Evolutionary conservation across 1,140 invertebrate species (phyloP).

Genomic region (Drosophila arawakana): DNA sequence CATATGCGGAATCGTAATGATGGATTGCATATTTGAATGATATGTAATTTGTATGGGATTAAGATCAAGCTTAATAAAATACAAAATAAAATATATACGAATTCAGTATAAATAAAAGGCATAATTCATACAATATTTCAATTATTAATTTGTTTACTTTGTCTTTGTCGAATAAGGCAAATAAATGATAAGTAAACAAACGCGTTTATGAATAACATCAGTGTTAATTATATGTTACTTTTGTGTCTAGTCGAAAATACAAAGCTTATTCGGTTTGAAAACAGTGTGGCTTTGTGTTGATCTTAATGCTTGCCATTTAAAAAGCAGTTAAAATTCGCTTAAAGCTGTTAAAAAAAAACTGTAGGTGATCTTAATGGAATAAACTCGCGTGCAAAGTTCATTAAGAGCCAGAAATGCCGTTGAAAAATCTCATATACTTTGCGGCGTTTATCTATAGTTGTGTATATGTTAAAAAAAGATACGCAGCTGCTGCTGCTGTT

Average conservation of each 20-base stretch:
- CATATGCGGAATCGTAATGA: constrained; percentile 14
- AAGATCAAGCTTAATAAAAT: constrained; percentile 14
- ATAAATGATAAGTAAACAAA: not conserved
- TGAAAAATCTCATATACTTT: not conserved
- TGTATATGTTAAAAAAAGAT: constrained; percentile 27
- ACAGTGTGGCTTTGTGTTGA: constrained; percentile 14
- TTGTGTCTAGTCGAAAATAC: not conserved
- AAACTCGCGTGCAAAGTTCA: not conserved
- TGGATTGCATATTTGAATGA: constrained; percentile 17
- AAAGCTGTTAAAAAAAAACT: constrained; percentile 35
- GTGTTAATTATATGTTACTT: not conserved
- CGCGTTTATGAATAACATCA: not conserved
- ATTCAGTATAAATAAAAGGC: constrained; percentile 11
- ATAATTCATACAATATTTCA: constrained; percentile 6
- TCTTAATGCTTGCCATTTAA: constrained; percentile 37
- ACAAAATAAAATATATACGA: constrained; percentile 1
- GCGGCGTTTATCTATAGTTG: constrained; percentile 8
- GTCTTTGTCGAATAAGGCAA: not conserved
- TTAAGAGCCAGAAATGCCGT: not conserved
- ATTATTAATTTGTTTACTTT: constrained; percentile 35
- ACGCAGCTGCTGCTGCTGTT: constrained; percentile 51
- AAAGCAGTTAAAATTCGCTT: constrained; percentile 55
- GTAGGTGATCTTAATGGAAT: not conserved
- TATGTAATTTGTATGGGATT: constrained; percentile 46
- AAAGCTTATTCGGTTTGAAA: not conserved